Conservation (phyloP, 2,797 vertebrate genomes). For the Aphelocoma californica region DNA sequence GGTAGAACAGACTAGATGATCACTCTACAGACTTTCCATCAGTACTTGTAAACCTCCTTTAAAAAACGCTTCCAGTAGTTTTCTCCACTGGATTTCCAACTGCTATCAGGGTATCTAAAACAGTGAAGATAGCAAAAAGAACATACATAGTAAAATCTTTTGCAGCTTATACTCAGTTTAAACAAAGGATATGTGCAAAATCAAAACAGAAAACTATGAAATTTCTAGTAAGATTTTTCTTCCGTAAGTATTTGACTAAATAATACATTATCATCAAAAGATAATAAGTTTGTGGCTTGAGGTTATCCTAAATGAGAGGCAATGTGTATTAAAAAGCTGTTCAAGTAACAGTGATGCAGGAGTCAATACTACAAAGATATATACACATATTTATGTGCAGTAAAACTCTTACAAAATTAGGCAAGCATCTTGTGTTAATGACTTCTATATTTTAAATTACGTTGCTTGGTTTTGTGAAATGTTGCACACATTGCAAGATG, state of each 20-base stretch:
- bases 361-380: background rate
- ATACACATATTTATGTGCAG: background rate
- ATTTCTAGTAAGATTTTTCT: background rate
- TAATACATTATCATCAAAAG: background rate
- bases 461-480: background rate
- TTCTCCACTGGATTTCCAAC: constrained; percentile 20
- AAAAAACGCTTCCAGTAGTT: constrained; percentile 49
- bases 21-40: constrained; percentile 17
- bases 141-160: constrained; percentile 45
- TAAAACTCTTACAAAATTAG: background rate
- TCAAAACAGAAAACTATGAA: background rate
- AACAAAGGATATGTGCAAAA: constrained; percentile 30
- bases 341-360: background rate
- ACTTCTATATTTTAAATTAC: background rate
- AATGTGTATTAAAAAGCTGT: background rate
- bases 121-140: constrained; percentile 38
- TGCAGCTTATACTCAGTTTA: constrained; percentile 15
- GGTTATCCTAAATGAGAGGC: background rate
- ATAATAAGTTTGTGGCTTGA: background rate
- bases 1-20: background rate
- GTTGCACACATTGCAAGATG: background rate
- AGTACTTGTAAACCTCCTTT: constrained; percentile 49
- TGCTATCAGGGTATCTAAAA: constrained; percentile 20
- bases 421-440: background rate
- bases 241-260: background rate